phyloP scores from a whole-genome alignment of 2,113 vertebrate species.

The Forbesichthys papilliferus region DNA sequence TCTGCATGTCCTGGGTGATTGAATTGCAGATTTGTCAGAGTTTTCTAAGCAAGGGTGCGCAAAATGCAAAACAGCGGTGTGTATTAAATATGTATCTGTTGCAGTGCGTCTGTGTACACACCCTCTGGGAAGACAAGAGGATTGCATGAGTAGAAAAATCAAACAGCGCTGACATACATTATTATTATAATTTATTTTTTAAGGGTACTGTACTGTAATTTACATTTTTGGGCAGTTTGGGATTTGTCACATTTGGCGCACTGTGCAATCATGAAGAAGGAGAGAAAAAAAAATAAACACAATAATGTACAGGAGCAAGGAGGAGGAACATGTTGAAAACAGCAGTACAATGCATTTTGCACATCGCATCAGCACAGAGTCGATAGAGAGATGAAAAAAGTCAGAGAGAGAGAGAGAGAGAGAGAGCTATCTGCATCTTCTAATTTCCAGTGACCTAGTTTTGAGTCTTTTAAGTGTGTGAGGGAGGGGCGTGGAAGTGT shows the following conservation, averaged over 20 bases:
- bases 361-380: not conserved
- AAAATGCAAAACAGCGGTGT: not conserved
- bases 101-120: not conserved
- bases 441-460: no score
- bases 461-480: no score
- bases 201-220: not conserved
- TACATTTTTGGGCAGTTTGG: not conserved
- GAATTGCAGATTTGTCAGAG: not conserved
- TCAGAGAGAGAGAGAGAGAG: not conserved
- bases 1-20: not conserved
- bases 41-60: not conserved
- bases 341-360: no score
- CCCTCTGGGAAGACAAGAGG: not conserved
- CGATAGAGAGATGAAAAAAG: not conserved
- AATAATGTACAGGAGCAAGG: not conserved
- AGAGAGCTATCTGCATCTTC: not conserved
- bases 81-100: not conserved
- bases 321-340: no score
- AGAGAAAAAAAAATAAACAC: not conserved
- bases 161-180: not conserved
- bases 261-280: not conserved
- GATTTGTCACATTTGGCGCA: not conserved
- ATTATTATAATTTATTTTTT: no score
- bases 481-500: no score
- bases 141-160: not conserved